These are phyloP conservation scores for Bombus vancouverensis DNA, from an alignment of 1,140 invertebrate species.

Conservation along the genomic window DNA sequence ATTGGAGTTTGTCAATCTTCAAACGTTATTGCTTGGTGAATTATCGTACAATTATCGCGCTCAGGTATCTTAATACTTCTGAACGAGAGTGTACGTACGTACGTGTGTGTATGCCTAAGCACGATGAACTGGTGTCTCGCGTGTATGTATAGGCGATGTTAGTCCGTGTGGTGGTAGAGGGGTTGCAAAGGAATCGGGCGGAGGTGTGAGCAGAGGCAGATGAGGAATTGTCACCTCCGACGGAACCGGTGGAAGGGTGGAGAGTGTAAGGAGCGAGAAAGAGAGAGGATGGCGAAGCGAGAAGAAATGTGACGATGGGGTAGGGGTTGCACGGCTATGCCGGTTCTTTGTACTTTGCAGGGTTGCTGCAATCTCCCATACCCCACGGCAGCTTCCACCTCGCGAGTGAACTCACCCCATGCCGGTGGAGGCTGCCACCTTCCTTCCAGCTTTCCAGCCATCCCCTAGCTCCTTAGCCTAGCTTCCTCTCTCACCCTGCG, in stretches of 20 bases:
- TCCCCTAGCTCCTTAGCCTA: not conserved
- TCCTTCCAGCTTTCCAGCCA: conserved; percentile 3
- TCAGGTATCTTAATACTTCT: not conserved
- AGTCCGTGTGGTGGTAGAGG: conserved; percentile 30
- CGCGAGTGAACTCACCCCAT: conserved; percentile 53
- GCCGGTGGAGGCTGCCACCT: conserved; percentile 29
- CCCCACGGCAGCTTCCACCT: conserved; percentile 59
- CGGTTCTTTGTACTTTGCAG: conserved; percentile 71
- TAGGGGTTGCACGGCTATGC: conserved; percentile 55
- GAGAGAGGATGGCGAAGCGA: conserved; percentile 14
- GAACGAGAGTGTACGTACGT: not conserved
- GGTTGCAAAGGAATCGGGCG: conserved; percentile 70
- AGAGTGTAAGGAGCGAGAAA: conserved; percentile 42
- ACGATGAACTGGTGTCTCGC: not conserved
- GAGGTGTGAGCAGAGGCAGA: conserved; percentile 72
- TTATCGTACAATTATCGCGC: not conserved
- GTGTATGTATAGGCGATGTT: not conserved
- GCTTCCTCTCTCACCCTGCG: conserved; percentile 31
- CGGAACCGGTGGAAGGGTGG: conserved; percentile 43
- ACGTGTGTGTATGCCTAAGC: not conserved
- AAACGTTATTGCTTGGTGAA: not conserved
- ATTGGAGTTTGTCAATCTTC: not conserved
- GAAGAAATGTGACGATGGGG: conserved; percentile 40
- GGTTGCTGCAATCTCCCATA: conserved; percentile 67
- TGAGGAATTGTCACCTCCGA: conserved; percentile 79